phyloP scores from a whole-genome alignment of 2,113 vertebrate genomes.

The Symphodus melops region DNA sequence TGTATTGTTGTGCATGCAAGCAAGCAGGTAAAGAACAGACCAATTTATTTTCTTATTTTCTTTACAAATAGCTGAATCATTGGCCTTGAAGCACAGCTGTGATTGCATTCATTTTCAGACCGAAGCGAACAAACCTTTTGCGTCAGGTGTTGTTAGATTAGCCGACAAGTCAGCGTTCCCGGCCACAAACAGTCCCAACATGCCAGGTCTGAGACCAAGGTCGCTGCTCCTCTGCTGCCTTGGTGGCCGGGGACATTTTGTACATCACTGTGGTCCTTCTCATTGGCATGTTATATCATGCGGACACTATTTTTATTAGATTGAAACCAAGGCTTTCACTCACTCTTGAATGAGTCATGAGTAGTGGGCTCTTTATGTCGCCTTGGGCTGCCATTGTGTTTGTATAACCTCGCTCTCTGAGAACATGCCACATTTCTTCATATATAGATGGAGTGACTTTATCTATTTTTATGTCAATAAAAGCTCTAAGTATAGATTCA shows the following conservation, averaged over 20 bases:
- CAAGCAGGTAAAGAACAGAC: background rate
- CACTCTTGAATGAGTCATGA: conserved; percentile 52
- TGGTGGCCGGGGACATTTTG: conserved; percentile 26
- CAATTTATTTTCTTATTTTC: background rate
- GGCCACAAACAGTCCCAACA: background rate
- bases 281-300: conserved; percentile 58
- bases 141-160: background rate
- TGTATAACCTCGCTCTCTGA: conserved; percentile 31
- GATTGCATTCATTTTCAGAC: background rate
- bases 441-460: background rate
- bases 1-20: no score
- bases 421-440: background rate
- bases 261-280: conserved; percentile 40
- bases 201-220: conserved; percentile 45
- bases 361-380: conserved; percentile 16
- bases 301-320: conserved; percentile 63
- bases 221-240: conserved; percentile 29
- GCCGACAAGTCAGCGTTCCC: background rate
- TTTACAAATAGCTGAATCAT: background rate
- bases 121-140: background rate
- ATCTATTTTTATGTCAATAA: no score
- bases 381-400: conserved; percentile 54
- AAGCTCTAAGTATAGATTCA: no score
- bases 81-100: background rate
- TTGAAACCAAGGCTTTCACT: conserved; percentile 54